A percentile compares a stretch with the other conserved stretches of the same genome.
phyloP scores from a whole-genome alignment of 2,113 vertebrate genomes.

The Strix uralensis region DNA sequence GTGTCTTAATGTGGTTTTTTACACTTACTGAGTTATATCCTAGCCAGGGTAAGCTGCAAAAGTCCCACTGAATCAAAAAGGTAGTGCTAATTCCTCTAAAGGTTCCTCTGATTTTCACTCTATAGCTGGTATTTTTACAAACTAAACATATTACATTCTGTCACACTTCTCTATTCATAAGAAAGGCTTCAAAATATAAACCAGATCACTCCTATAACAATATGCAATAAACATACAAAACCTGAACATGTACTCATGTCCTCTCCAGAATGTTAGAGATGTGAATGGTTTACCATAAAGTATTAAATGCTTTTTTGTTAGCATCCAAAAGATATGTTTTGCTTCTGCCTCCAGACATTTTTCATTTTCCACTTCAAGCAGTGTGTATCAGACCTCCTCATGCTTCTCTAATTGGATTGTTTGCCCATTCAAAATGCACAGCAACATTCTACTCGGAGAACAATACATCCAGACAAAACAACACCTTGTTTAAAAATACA shows the following conservation, averaged over 20 bases:
- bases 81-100: not conserved
- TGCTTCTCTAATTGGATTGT: not conserved
- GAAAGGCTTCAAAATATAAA: not conserved
- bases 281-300: not conserved
- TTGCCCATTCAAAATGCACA: conserved; percentile 5
- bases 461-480: not conserved
- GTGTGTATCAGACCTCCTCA: not conserved
- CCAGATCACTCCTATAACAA: not conserved
- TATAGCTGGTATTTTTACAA: not conserved
- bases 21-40: not conserved
- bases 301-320: not conserved
- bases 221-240: not conserved
- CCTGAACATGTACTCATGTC: not conserved
- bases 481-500: conserved; percentile 50
- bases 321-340: not conserved
- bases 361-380: not conserved
- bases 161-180: not conserved
- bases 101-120: not conserved
- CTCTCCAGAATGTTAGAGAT: not conserved
- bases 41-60: not conserved
- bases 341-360: not conserved
- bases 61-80: not conserved
- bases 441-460: not conserved
- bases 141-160: not conserved
- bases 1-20: not conserved